Evolutionary conservation across 2,888 invertebrate species (phyloP), one percentile per base, ranked within the genome.

Genomic region (Oxytorus armatus): DNA sequence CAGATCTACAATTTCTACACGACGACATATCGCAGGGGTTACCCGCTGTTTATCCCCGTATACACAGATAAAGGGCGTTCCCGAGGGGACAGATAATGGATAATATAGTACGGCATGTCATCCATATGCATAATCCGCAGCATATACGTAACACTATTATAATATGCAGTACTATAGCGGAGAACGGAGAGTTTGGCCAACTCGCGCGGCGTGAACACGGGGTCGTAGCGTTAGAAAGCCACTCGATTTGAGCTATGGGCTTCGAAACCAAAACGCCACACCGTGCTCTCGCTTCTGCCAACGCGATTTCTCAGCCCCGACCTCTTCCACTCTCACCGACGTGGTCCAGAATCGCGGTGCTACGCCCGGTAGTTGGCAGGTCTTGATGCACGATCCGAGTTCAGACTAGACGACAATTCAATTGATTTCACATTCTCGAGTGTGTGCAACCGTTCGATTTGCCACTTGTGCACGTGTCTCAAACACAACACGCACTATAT

Each of bases 371-470:
- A 55, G 82, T 79, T 85, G 83, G 82, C 84, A 75, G 79, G 84
- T 85, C 88, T 86, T 85, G 85, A 88, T 85, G 85, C 87, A 87
- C 81, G 85, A 63, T 72, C 83, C 83, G 25, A 36, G 79, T 83
- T 75, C 83, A 76, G 76, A 66, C 75, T 55, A 76, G 72, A 76
- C 79, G 79, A 75, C 75, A 72, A 76, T 79, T 79, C 72, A 76
- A 79, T 79, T 79, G 79, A 79, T 79, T 79, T 66, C 66, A 61
- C 66, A 68, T 79, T 79, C 66, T 75, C 66, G 66, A 79, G 70
- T 68, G 66, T 72, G 66, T 72, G 59, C 82, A 83, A 79, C 74
- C 83, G 83, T 87, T 86, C 83, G 88, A 86, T 84, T 83, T 79
- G 85, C 74, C 83, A 84, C 84, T 83, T 82, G 66, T 82, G 63